phyloP scores from a whole-genome alignment of 2,113 vertebrate species.

The Phylloscopus whistleri region DNA sequence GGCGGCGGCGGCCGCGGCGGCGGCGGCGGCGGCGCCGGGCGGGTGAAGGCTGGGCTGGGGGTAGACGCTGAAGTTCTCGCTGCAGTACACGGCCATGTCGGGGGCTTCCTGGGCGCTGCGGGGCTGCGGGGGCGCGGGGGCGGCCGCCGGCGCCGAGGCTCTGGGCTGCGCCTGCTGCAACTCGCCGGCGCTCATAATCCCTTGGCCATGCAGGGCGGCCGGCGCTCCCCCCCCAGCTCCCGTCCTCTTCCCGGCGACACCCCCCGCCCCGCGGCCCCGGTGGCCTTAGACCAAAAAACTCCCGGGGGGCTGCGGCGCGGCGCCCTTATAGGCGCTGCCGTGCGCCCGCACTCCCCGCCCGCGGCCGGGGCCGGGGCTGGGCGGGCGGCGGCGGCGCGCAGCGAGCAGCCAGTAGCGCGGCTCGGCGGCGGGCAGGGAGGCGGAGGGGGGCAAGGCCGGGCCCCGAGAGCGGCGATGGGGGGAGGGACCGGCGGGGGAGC shows the following conservation, averaged over 20 bases:
- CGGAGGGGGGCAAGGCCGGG: background rate
- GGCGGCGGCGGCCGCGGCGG: background rate
- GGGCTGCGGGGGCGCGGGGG: slow-evolving; percentile 45
- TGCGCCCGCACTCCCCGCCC: background rate
- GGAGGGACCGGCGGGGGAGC: background rate
- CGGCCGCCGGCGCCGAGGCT: slow-evolving; percentile 71
- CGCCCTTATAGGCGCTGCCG: slow-evolving; percentile 8
- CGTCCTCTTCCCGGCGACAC: background rate
- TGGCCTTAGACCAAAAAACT: background rate
- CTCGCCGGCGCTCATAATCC: slow-evolving; percentile 41
- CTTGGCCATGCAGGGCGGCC: slow-evolving; percentile 31
- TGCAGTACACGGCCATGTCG: background rate
- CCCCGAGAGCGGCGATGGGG: background rate
- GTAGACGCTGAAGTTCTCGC: background rate
- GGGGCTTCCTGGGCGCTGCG: background rate
- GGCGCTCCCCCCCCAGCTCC: slow-evolving; percentile 1
- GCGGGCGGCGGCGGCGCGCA: background rate
- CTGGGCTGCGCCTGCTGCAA: slow-evolving; percentile 15
- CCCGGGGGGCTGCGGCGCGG: background rate
- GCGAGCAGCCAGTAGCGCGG: background rate
- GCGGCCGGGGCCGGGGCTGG: background rate
- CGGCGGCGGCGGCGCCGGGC: background rate
- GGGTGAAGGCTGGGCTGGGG: background rate
- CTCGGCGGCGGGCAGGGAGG: background rate
- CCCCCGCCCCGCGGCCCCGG: background rate